Conservation (phyloP, 2,113 vertebrate genomes). For the Atrichornis clamosus region DNA sequence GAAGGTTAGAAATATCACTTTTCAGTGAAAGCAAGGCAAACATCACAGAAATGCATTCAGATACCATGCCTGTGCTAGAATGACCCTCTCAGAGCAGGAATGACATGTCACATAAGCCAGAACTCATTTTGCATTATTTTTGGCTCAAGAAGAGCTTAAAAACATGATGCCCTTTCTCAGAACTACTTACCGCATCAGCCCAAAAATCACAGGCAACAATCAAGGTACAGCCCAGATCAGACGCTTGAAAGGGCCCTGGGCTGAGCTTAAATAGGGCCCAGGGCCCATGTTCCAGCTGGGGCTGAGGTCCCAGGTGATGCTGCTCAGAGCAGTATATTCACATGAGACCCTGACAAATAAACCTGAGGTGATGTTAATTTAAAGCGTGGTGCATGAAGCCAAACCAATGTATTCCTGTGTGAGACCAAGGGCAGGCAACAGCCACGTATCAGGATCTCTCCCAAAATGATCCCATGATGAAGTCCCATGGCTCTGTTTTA, state of each 20-base stretch:
- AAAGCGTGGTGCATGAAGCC: neutral
- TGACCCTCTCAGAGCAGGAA: neutral
- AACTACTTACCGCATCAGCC: rapidly evolving
- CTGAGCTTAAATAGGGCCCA: neutral
- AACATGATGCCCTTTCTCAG: rapidly evolving
- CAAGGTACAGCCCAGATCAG: rapidly evolving
- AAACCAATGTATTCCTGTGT: rapidly evolving
- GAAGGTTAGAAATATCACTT: neutral
- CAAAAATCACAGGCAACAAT: rapidly evolving
- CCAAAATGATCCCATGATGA: neutral
- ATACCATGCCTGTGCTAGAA: neutral
- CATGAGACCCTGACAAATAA: neutral
- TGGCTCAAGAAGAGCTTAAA: neutral
- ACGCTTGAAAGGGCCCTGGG: rapidly evolving
- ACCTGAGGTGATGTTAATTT: neutral
- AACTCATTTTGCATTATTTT: neutral
- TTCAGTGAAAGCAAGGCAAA: neutral
- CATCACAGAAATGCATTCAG: rapidly evolving
- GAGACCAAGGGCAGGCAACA: neutral
- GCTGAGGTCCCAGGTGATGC: neutral
- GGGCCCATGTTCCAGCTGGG: neutral
- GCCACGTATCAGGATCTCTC: rapidly evolving
- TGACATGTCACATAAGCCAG: neutral
- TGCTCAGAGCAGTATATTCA: neutral
- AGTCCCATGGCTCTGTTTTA: rapidly evolving